These are phyloP conservation scores for Cerastis rubricosa DNA, from an alignment of 2,888 invertebrate genomes.

Conservation along the genomic window DNA sequence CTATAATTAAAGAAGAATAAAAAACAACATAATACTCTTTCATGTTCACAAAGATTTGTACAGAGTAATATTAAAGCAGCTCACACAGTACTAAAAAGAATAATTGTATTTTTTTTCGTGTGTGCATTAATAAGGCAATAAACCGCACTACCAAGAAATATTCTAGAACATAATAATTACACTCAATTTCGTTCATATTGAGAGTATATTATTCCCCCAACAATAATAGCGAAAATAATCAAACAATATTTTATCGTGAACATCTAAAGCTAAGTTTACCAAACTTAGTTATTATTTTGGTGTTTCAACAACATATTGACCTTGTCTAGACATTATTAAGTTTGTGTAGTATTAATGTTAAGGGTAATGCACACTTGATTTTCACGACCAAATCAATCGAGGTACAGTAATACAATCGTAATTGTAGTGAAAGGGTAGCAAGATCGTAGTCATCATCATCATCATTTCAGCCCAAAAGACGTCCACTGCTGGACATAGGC, in stretches of 20 bases:
- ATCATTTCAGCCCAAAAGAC: too few relatives aligned
- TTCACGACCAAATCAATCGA: conserved; percentile 19
- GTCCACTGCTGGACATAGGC: too few relatives aligned
- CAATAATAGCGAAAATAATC: conserved; percentile 28
- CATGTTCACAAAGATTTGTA: neutral
- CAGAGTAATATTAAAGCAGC: neutral
- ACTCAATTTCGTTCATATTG: conserved; percentile 7
- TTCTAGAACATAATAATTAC: conserved; percentile 9
- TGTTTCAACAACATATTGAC: conserved; percentile 52
- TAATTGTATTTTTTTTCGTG: neutral
- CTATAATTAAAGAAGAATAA: too few relatives aligned
- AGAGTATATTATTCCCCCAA: neutral
- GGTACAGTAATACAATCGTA: conserved; percentile 4
- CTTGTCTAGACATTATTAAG: conserved; percentile 47
- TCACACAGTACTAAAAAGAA: neutral
- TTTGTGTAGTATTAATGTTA: conserved; percentile 25
- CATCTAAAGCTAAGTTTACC: conserved; percentile 23
- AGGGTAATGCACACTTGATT: conserved; percentile 18
- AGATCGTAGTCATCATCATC: too few relatives aligned
- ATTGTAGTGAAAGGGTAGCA: too few relatives aligned
- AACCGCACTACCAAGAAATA: neutral
- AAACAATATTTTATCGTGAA: conserved; percentile 31
- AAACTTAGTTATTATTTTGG: conserved; percentile 37
- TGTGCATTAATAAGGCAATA: neutral
- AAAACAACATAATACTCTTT: too few relatives aligned